Base-by-base conservation (phyloP, 2,888 invertebrate genomes). In the Carcina quercana region DNA sequence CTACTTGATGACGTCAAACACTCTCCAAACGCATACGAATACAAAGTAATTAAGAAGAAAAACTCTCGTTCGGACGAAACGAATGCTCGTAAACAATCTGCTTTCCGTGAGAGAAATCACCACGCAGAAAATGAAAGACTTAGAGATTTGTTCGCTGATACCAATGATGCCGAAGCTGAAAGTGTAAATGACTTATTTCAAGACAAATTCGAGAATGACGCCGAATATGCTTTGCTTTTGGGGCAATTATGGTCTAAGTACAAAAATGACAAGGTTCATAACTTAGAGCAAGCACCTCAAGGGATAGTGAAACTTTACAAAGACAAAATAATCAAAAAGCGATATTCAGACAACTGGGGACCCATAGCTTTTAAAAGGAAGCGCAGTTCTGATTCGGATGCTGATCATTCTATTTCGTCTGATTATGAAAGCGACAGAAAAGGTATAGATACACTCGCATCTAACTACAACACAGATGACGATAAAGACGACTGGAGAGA, bases 191-290 rank as follows among this genome's bases (percentile, higher is more conserved):
- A 68, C 36, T 30, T 37, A 11, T 31, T 53, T 11, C 58, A 63
- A 34, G 63, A 64, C 11, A 59, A 59, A 13, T 58, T 68, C 22
- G 75, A 83, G 42, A 79, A 78, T 33, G 82, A 86, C 35, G 79
- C 73, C 1, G 85, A 86, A 43, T 88, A 88, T 46, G 78, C 86
- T 4, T 64, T 86, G 25, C 65, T 87, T 12, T 53, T 89, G 26
- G 76, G 84, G 32, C 80, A 86, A 42, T 65, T 88, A 6, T 88
- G 86, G 85, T 82, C 86, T 15, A 87, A 87, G 53, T 87, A 87
- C 47, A 84, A 85, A 52, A 76, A 71, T 29, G 69, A 73, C 31
- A 78, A 74, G 45, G 61, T 49, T 26, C 75, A 83, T 39, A 67
- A 71, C 42, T 38, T 64, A 34, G 70, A 79, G 28, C 54, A 58